Evolutionary conservation across 92 coral and sea anemone genomes (phyloP).

Genomic region (Phenganax stokvisi): DNA sequence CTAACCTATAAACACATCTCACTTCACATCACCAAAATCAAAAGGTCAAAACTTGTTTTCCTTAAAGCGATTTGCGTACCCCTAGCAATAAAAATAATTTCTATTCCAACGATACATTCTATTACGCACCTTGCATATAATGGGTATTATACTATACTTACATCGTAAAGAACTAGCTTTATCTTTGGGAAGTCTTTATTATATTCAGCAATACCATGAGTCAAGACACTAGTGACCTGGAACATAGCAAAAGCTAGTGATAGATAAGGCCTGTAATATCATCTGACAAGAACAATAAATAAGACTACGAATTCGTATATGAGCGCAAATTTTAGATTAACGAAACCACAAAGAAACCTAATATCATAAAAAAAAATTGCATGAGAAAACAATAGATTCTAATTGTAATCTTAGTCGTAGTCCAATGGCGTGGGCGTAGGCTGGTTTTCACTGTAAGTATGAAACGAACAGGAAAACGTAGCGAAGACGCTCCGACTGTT

Average conservation of each 20-base stretch:
- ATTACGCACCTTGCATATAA: neutral
- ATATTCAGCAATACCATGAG: slow-evolving; percentile 92
- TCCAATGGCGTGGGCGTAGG: neutral
- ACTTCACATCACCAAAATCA: too few species aligned
- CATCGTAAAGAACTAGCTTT: slow-evolving; percentile 78
- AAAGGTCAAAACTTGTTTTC: too few species aligned
- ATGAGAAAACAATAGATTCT: neutral
- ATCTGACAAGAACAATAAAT: too few species aligned
- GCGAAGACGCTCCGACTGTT: too few species aligned
- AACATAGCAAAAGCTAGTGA: neutral
- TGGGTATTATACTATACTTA: slow-evolving; percentile 17
- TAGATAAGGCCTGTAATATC: neutral
- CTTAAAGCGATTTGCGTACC: neutral
- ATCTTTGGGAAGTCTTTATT: slow-evolving; percentile 92
- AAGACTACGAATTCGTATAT: too few species aligned
- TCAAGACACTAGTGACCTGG: slow-evolving; percentile 81
- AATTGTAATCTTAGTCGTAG: neutral
- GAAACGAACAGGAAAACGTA: too few species aligned
- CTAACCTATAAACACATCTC: too few species aligned
- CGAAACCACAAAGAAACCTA: too few species aligned
- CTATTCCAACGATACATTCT: neutral
- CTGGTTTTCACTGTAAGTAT: too few species aligned
- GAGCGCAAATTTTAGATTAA: too few species aligned
- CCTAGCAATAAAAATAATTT: neutral
- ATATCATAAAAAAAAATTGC: neutral